Evolutionary conservation across 2,888 invertebrate genomes (phyloP).

Genomic region (Marronus borbonicus): DNA sequence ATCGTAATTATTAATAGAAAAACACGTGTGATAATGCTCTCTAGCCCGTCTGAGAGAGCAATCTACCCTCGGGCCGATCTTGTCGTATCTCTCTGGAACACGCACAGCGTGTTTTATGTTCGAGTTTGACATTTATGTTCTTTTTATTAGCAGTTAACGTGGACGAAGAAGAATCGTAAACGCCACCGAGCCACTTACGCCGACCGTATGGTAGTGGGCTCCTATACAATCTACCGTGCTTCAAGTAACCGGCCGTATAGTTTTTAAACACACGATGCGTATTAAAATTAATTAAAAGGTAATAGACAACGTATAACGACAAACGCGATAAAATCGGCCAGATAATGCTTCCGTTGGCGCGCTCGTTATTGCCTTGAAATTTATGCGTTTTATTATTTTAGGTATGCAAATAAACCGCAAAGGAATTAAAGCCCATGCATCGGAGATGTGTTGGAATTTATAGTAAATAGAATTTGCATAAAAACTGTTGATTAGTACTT

Average conservation of each 20-base stretch:
- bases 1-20: conserved; percentile 45
- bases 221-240: conserved; percentile 24
- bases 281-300: conserved; percentile 47
- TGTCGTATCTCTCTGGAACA: conserved; percentile 67
- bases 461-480: conserved; percentile 33
- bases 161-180: conserved; percentile 58
- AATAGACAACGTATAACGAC: conserved; percentile 15
- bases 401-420: conserved; percentile 27
- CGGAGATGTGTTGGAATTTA: conserved; percentile 11
- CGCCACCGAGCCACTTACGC: conserved; percentile 29
- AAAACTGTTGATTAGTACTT: conserved; percentile 5
- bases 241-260: conserved; percentile 17
- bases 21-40: conserved; percentile 31
- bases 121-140: conserved; percentile 67
- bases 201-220: not conserved
- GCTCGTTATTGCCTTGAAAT: conserved; percentile 23
- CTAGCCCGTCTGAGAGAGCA: conserved; percentile 19
- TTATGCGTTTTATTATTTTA: conserved; percentile 31
- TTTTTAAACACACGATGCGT: conserved; percentile 21
- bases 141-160: conserved; percentile 69
- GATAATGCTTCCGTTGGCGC: conserved; percentile 11
- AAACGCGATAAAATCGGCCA: conserved; percentile 33
- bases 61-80: conserved; percentile 57
- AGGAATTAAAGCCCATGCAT: conserved; percentile 3
- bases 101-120: conserved; percentile 67